Evolutionary conservation across 2,888 invertebrate species (phyloP), one percentile per base, ranked within the genome.

Genomic region (Cecidostiba fungosa): DNA sequence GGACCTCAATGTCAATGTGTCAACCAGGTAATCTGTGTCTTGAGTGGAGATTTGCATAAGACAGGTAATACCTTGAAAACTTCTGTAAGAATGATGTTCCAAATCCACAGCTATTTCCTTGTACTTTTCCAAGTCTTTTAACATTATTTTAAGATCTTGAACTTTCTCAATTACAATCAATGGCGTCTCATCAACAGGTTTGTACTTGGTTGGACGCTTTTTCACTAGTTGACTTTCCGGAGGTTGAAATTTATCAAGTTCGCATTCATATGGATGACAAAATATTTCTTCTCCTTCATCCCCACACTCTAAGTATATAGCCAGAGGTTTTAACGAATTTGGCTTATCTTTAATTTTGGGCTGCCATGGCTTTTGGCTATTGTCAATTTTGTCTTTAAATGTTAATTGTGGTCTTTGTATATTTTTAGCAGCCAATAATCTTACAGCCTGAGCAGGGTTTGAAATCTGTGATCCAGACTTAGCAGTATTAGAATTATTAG

Each of bases 21-120:
- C 99, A 19, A 99, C 94, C 0, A 99, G 94, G 92, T 97, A 99
- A 94, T 99, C 99, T 2, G 94, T 94, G 23, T 95, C 94, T 77
- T 95, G 92, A 0, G 99, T 97, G 0, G 99, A 98, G 89, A 99
- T 97, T 94, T 99, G 99, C 93, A 99, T 96, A 2, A 99, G 94
- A 92, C 99, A 99, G 0, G 99, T 98, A 82, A 99, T 96, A 0
- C 99, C 99, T 94, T 97, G 97, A 92, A 97, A 99, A 0, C 97
- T 96, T 85, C 99, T 95, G 91, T 98, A 98, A 0, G 97, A 96
- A 93, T 99, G 99, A 93, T 99, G 98, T 94, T 97, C 97, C 77
- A 99, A 94, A 94, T 99, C 99, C 0, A 99, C 95, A 0, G 98
- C 98, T 80, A 99, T 95, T 92, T 97, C 97, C 2, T 94, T 93